These are phyloP conservation scores for Drosophila flavopinicola DNA, from an alignment of 2,888 invertebrate genomes.

Conservation along the genomic window DNA sequence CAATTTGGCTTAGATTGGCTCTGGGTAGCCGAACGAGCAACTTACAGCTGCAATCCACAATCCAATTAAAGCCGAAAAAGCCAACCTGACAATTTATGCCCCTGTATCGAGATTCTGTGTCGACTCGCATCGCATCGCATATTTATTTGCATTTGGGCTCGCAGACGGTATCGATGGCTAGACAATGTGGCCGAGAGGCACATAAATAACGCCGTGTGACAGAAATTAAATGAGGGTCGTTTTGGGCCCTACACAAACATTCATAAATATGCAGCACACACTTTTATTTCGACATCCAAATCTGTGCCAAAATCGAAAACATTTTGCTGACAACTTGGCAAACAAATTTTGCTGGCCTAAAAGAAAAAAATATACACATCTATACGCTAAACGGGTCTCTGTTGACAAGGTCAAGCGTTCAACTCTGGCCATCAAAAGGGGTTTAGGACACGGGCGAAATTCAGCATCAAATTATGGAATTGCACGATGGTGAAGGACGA, in stretches of 20 bases:
- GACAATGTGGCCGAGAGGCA: slow-evolving; percentile 56
- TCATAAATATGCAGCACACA: slow-evolving; percentile 55
- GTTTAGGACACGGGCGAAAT: slow-evolving; percentile 42
- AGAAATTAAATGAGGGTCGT: slow-evolving; percentile 77
- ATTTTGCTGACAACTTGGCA: slow-evolving; percentile 66
- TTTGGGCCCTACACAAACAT: slow-evolving; percentile 55
- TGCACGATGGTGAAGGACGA: slow-evolving; percentile 42
- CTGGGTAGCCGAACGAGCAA: slow-evolving; percentile 36
- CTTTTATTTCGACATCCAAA: slow-evolving; percentile 36
- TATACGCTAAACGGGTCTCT: slow-evolving; percentile 33
- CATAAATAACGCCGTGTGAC: slow-evolving; percentile 75
- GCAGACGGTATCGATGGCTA: slow-evolving; percentile 60
- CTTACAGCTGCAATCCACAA: slow-evolving; percentile 63
- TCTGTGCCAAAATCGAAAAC: slow-evolving; percentile 45
- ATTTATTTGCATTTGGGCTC: slow-evolving; percentile 60
- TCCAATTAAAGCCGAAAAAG: slow-evolving; percentile 68
- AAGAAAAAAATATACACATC: slow-evolving; percentile 13
- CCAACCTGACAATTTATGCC: slow-evolving; percentile 67
- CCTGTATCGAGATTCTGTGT: slow-evolving; percentile 24
- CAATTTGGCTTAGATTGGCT: slow-evolving; percentile 68
- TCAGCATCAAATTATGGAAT: slow-evolving; percentile 68
- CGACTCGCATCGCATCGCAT: slow-evolving; percentile 46
- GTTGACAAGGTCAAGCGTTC: slow-evolving; percentile 68
- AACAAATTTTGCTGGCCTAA: slow-evolving; percentile 71
- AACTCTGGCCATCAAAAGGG: slow-evolving; percentile 42